A percentile compares a stretch with the other conserved stretches of the same genome.
Conservation (phyloP, 2,888 invertebrate species). For the Empis stercorea region DNA sequence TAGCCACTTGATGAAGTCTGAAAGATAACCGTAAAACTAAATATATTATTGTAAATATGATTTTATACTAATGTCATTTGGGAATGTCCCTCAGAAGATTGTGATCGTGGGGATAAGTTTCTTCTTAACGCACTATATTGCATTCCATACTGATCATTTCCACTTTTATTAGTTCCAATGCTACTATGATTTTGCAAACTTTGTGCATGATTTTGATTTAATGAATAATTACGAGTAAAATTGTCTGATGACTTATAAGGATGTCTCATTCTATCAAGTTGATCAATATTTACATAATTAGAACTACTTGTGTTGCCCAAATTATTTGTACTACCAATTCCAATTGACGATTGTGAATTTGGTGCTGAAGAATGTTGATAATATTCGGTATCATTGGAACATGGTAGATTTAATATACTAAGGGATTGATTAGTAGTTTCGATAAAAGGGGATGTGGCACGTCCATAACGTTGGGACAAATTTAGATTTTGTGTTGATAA, state of each 20-base stretch:
- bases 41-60: neutral
- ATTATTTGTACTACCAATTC: neutral
- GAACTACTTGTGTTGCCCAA: conserved; percentile 18
- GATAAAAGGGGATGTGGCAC: conserved; percentile 18
- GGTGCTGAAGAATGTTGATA: conserved; percentile 14
- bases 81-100: conserved; percentile 15
- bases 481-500: conserved; percentile 29
- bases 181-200: conserved; percentile 24
- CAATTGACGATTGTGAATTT: neutral
- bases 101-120: conserved; percentile 20
- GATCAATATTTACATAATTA: conserved; percentile 45
- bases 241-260: conserved; percentile 24
- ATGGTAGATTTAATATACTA: conserved; percentile 10
- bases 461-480: conserved; percentile 26
- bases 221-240: conserved; percentile 34
- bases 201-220: conserved; percentile 30
- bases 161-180: conserved; percentile 8
- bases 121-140: conserved; percentile 23
- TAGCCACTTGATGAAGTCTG: conserved; percentile 7
- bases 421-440: conserved; percentile 18
- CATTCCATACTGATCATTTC: conserved; percentile 9
- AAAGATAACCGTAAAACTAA: neutral
- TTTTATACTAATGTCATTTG: conserved; percentile 1
- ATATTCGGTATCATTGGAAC: conserved; percentile 14
- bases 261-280: conserved; percentile 40